Evolutionary conservation across 2,797 vertebrate species (phyloP).

Genomic region (Pygocentrus nattereri): DNA sequence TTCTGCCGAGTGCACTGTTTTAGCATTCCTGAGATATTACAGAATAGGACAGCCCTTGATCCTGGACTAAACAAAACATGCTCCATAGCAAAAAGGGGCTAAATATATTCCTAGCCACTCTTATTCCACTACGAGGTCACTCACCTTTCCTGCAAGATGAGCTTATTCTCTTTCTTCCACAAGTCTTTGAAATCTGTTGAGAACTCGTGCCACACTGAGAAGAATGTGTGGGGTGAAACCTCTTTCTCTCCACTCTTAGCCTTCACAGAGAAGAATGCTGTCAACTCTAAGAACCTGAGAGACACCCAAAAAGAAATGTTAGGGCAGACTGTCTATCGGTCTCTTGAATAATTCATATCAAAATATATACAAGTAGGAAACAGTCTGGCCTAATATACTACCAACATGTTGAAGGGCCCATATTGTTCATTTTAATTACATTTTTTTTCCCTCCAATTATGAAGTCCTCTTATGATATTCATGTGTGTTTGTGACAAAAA

Average conservation of each 20-base stretch:
- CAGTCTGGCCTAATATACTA: background rate
- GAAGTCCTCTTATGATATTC: too few relatives aligned
- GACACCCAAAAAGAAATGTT: background rate
- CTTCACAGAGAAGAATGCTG: conserved; percentile 91
- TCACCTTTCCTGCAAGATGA: conserved; percentile 93
- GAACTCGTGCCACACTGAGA: conserved; percentile 96
- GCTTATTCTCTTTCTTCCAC: conserved; percentile 97
- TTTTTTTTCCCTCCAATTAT: too few relatives aligned
- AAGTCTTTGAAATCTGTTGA: conserved; percentile 96
- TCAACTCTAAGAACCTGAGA: conserved; percentile 89
- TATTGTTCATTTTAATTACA: too few relatives aligned
- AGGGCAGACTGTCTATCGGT: too few relatives aligned
- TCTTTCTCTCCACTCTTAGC: conserved; percentile 95
- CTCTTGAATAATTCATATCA: background rate
- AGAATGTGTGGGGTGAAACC: conserved; percentile 91
- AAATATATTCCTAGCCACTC: conserved; percentile 11
- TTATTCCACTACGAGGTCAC: background rate
- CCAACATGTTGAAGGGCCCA: too few relatives aligned
- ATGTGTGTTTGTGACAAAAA: too few relatives aligned
- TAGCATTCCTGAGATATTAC: conserved; percentile 45
- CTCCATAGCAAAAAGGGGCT: background rate
- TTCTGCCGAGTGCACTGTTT: background rate
- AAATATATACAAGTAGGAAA: background rate
- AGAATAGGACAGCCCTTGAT: conserved; percentile 22
- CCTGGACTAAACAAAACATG: conserved; percentile 45